phyloP scores from a whole-genome alignment of 2,888 invertebrate genomes.

The Dermolepida albohirtum region DNA sequence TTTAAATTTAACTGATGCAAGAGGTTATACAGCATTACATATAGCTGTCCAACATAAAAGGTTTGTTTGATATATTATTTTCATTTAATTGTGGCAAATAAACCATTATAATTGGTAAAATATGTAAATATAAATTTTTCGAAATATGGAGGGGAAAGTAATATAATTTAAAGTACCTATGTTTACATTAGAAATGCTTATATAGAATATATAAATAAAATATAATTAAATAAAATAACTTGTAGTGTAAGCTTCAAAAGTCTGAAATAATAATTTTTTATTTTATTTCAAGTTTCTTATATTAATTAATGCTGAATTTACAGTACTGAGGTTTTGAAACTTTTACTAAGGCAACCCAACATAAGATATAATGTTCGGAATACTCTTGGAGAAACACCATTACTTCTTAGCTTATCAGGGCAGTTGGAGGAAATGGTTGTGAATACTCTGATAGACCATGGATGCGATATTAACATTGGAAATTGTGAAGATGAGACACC shows the following conservation, averaged over 20 bases:
- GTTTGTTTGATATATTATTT: constrained; percentile 1
- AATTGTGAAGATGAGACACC: constrained; percentile 26
- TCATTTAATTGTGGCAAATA: no score
- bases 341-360: constrained; percentile 2
- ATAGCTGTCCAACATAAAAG: constrained; percentile 23
- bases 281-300: no score
- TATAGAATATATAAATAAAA: no score
- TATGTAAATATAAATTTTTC: no score
- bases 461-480: constrained; percentile 23
- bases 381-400: constrained; percentile 19
- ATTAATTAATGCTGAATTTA: no score
- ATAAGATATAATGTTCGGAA: constrained; percentile 15
- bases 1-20: constrained; percentile 21
- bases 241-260: no score
- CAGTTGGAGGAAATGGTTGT: constrained; percentile 19
- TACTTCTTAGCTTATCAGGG: constrained; percentile 17
- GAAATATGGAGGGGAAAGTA: no score
- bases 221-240: no score
- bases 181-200: background rate
- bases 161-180: no score
- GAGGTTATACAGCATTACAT: constrained; percentile 28
- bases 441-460: constrained; percentile 4
- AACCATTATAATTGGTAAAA: no score
- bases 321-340: constrained; percentile 11
- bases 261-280: no score